These are phyloP conservation scores for Listronotus bonariensis DNA, from an alignment of 1,140 invertebrate species.

Conservation along the genomic window DNA sequence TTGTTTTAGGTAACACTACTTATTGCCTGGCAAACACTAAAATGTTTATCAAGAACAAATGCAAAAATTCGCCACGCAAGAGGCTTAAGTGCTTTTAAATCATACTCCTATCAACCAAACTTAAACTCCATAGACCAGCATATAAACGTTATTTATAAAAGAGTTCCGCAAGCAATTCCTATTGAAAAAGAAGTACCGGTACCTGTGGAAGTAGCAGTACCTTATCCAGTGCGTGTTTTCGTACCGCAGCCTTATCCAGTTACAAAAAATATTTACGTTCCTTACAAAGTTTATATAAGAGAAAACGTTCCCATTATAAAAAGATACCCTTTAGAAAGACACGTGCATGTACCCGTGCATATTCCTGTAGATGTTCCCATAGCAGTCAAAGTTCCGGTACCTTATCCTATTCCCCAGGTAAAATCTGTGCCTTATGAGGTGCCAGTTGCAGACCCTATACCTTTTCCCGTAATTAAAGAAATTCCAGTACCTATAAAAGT, in stretches of 20 bases:
- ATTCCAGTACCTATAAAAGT: slow-evolving; percentile 68
- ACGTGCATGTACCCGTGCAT: slow-evolving; percentile 45
- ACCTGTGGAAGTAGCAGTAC: slow-evolving; percentile 56
- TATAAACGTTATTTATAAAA: slow-evolving; percentile 13
- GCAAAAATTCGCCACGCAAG: background rate
- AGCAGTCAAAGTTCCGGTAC: background rate
- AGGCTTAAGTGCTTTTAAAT: background rate
- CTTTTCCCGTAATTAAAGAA: slow-evolving; percentile 36
- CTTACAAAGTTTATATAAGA: slow-evolving; percentile 60
- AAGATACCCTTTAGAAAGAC: slow-evolving; percentile 61
- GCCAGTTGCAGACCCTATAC: background rate
- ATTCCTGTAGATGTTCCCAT: background rate
- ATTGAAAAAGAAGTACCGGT: slow-evolving; percentile 47
- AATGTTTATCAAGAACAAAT: background rate
- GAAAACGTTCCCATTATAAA: slow-evolving; percentile 63
- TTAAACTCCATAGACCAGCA: background rate
- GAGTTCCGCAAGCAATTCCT: slow-evolving; percentile 31
- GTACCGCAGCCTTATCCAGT: slow-evolving; percentile 64
- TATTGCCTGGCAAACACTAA: background rate
- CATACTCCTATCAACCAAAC: background rate
- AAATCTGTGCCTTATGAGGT: background rate
- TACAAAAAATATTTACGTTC: slow-evolving; percentile 61
- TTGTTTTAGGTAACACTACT: background rate
- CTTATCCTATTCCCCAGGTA: background rate
- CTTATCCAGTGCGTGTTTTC: slow-evolving; percentile 54